Evolutionary conservation across 2,113 vertebrate genomes (phyloP).

Genomic region (Numida meleagris): DNA sequence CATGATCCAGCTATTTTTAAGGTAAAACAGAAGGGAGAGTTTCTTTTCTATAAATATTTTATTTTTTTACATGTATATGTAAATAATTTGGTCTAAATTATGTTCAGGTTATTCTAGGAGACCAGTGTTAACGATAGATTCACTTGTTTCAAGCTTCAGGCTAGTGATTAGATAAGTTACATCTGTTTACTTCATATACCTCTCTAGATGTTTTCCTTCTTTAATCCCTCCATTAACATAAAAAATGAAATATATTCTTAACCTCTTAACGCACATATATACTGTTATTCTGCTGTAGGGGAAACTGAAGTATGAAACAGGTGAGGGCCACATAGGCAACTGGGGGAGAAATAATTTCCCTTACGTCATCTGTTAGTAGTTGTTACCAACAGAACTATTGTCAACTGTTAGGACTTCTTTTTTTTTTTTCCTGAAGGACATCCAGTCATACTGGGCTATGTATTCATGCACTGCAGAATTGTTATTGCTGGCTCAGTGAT

Average conservation of each 20-base stretch:
- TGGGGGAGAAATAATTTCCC: too few species aligned
- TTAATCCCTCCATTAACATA: background rate
- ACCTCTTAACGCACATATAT: background rate
- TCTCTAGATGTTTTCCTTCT: background rate
- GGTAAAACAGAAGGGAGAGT: background rate
- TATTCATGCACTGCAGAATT: too few species aligned
- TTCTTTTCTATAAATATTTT: background rate
- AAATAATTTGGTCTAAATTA: background rate
- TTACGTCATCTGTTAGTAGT: too few species aligned
- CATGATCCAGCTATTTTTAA: background rate
- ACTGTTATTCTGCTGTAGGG: background rate
- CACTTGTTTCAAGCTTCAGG: background rate
- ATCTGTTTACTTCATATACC: background rate
- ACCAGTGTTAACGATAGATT: background rate
- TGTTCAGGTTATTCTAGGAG: background rate
- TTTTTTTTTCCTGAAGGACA: too few species aligned
- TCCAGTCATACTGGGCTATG: too few species aligned
- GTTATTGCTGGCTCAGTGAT: too few species aligned
- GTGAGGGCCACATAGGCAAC: too few species aligned
- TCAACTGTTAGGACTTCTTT: too few species aligned
- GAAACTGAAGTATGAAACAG: too few species aligned
- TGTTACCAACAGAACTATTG: too few species aligned
- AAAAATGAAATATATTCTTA: background rate
- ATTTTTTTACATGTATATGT: background rate
- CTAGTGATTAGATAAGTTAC: background rate